Evolutionary conservation across 1,140 invertebrate genomes (phyloP).

Genomic region (Nymphalis io): DNA sequence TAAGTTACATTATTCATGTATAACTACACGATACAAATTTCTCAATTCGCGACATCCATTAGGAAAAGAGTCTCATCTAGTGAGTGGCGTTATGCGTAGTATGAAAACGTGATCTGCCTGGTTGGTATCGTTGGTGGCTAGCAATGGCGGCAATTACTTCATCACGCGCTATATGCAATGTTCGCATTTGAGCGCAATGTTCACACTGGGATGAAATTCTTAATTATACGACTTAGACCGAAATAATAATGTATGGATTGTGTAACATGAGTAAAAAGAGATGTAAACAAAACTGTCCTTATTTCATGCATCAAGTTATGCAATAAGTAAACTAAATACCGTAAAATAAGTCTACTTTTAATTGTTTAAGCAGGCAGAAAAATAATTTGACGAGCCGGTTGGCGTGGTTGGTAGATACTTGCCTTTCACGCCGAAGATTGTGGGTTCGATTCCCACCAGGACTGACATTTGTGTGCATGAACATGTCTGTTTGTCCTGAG

Average conservation of each 20-base stretch:
- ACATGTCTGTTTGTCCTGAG: too few relatives aligned
- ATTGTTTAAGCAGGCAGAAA: too few relatives aligned
- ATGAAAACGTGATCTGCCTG: slow-evolving; percentile 28
- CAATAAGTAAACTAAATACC: too few relatives aligned
- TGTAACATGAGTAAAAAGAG: slow-evolving; percentile 19
- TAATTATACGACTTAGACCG: slow-evolving; percentile 45
- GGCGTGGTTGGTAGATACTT: too few relatives aligned
- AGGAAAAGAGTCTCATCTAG: background rate
- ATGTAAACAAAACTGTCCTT: too few relatives aligned
- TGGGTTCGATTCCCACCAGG: too few relatives aligned
- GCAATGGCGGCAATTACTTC: slow-evolving; percentile 46
- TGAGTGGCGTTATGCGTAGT: slow-evolving; percentile 21
- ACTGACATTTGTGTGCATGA: too few relatives aligned
- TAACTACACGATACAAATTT: background rate
- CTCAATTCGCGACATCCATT: slow-evolving; percentile 19
- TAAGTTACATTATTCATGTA: too few relatives aligned
- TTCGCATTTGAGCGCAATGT: slow-evolving; percentile 55
- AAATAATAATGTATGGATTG: slow-evolving; percentile 19
- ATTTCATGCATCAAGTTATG: too few relatives aligned
- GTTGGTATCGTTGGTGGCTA: slow-evolving; percentile 6
- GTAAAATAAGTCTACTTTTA: too few relatives aligned
- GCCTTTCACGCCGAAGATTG: too few relatives aligned
- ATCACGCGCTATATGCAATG: slow-evolving; percentile 50
- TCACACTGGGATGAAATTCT: slow-evolving; percentile 51
- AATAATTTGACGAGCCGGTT: too few relatives aligned